These are phyloP conservation scores for Dendrophyllia cribrosa DNA, from an alignment of 64 coral and sea anemone species.

Conservation along the genomic window DNA sequence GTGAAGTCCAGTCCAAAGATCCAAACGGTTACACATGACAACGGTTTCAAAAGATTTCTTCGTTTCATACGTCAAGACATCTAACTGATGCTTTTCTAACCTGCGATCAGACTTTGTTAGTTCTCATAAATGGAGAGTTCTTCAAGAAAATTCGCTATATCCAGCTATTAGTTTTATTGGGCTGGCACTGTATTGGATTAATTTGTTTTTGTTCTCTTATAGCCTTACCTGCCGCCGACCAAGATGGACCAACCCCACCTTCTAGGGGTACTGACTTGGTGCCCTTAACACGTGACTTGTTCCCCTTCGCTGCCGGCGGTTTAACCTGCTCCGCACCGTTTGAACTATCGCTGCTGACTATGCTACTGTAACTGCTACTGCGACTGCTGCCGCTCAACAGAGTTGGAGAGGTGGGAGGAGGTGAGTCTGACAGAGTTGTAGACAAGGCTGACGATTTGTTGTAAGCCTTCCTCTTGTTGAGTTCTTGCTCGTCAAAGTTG, in stretches of 20 bases:
- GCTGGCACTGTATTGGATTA: background rate
- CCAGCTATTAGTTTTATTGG: too few species aligned
- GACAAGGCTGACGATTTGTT: constrained; percentile 53
- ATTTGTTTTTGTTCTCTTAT: background rate
- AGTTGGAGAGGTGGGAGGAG: constrained; percentile 79
- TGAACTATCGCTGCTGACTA: constrained; percentile 79
- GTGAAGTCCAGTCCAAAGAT: too few species aligned
- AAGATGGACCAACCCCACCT: background rate
- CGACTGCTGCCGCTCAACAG: constrained; percentile 83
- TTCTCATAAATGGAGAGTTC: too few species aligned
- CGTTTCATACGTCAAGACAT: too few species aligned
- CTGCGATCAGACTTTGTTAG: too few species aligned
- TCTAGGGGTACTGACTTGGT: constrained; percentile 73
- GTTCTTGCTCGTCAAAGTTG: constrained; percentile 73
- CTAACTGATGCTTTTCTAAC: too few species aligned
- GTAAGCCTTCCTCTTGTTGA: constrained; percentile 69
- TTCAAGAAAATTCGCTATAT: too few species aligned
- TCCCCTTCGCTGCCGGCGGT: constrained; percentile 27
- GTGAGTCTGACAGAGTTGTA: constrained; percentile 70
- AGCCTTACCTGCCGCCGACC: constrained; percentile 19
- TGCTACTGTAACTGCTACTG: constrained; percentile 90
- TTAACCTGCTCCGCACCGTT: constrained; percentile 73
- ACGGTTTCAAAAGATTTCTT: too few species aligned
- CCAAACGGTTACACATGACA: too few species aligned
- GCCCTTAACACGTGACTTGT: constrained; percentile 56